phyloP scores from a whole-genome alignment of 2,888 invertebrate species.

The Himalopsyche anomala region DNA sequence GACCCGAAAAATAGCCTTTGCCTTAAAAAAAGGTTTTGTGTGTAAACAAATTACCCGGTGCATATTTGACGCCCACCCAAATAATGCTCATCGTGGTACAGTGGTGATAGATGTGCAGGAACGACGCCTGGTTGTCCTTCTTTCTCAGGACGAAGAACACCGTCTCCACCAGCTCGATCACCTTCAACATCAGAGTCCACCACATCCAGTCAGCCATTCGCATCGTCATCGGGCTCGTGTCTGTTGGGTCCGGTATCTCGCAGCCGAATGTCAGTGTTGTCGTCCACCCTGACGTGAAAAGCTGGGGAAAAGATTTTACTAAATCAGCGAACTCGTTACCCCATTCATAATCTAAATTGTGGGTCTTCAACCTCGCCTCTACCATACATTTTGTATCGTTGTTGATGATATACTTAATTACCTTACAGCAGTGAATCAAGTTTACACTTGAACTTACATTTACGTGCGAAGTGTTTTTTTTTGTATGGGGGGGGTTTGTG shows the following conservation, averaged over 20 bases:
- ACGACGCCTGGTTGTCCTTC: conserved; percentile 83
- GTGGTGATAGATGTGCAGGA: conserved; percentile 86
- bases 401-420: too few species aligned
- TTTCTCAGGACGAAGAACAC: conserved; percentile 84
- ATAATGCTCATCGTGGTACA: conserved; percentile 77
- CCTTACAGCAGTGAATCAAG: too few species aligned
- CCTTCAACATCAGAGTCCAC: conserved; percentile 81
- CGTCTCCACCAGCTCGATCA: conserved; percentile 83
- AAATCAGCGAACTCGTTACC: not conserved
- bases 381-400: too few species aligned
- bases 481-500: too few species aligned
- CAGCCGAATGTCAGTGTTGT: conserved; percentile 81
- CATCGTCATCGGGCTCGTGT: conserved; percentile 79
- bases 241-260: conserved; percentile 83
- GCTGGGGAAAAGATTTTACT: conserved; percentile 56
- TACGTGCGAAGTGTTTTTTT: too few species aligned
- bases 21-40: too few species aligned
- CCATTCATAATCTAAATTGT: too few species aligned
- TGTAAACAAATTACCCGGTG: conserved; percentile 77
- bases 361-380: too few species aligned
- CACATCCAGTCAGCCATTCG: conserved; percentile 78
- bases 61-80: conserved; percentile 80
- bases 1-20: too few species aligned
- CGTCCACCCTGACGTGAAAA: conserved; percentile 80
- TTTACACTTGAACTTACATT: too few species aligned